These are phyloP conservation scores for Cydia splendana DNA, from an alignment of 1,140 invertebrate genomes.

Conservation along the genomic window DNA sequence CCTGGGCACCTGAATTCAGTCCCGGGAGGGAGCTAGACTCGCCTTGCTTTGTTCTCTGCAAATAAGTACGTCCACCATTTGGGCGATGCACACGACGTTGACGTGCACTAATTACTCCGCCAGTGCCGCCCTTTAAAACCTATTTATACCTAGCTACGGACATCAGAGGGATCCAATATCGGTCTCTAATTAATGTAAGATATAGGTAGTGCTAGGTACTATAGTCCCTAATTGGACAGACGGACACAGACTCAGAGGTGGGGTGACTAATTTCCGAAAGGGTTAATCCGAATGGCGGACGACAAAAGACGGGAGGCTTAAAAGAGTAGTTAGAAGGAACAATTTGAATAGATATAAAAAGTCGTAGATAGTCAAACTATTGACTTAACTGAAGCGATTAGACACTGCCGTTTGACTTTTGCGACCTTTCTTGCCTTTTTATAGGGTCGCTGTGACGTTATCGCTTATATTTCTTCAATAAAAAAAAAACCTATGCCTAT, in stretches of 20 bases:
- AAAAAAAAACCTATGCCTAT: neutral
- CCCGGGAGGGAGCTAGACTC: conserved; percentile 58
- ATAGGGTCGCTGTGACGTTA: no score
- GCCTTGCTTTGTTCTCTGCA: conserved; percentile 61
- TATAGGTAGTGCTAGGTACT: conserved; percentile 24
- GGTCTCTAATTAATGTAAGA: conserved; percentile 49
- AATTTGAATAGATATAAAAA: neutral
- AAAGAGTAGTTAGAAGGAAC: neutral
- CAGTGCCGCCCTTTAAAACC: conserved; percentile 35
- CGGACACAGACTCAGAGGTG: conserved; percentile 47
- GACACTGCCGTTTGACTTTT: no score
- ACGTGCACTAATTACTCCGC: conserved; percentile 65
- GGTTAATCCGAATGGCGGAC: conserved; percentile 34
- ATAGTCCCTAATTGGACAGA: conserved; percentile 42
- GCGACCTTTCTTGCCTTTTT: no score
- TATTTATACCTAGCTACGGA: conserved; percentile 22
- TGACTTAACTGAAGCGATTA: neutral
- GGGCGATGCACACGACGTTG: conserved; percentile 60
- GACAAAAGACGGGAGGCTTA: conserved; percentile 21
- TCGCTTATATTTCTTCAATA: no score
- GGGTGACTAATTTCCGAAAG: conserved; percentile 46
- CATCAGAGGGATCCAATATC: conserved; percentile 46
- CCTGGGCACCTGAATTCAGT: conserved; percentile 62
- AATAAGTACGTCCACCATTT: conserved; percentile 56
- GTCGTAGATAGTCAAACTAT: neutral